Evolutionary conservation across 2,113 vertebrate genomes (phyloP).

Genomic region (Barbus barbus): DNA sequence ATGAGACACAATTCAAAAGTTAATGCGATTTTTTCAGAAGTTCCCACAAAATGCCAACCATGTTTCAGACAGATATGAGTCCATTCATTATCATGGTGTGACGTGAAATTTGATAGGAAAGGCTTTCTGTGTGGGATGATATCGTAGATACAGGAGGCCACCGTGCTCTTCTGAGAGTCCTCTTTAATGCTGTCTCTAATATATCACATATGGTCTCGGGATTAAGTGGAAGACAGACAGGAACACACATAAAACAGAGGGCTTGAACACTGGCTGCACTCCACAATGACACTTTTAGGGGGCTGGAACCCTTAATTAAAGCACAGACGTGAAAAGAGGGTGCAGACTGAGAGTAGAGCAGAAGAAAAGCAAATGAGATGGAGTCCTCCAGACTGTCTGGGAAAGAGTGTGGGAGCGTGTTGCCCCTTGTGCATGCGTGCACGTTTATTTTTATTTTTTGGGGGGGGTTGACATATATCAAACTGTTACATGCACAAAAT

Average conservation of each 20-base stretch:
- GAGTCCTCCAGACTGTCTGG: constrained; percentile 75
- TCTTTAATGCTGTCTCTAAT: constrained; percentile 56
- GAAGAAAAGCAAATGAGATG: constrained; percentile 71
- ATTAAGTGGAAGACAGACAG: constrained; percentile 64
- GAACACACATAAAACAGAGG: constrained; percentile 45
- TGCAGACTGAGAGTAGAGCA: constrained; percentile 64
- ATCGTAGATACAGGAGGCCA: constrained; percentile 63
- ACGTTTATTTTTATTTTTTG: too few species aligned
- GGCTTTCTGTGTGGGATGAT: constrained; percentile 61
- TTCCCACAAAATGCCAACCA: constrained; percentile 22
- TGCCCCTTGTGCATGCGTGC: constrained; percentile 55
- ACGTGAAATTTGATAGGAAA: constrained; percentile 45
- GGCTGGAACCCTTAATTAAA: constrained; percentile 77
- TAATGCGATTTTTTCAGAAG: not conserved
- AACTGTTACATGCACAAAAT: not conserved
- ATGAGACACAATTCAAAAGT: not conserved
- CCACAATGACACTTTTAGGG: constrained; percentile 64
- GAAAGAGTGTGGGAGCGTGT: constrained; percentile 75
- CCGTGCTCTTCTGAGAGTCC: constrained; percentile 60
- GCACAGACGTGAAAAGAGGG: constrained; percentile 70
- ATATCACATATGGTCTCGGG: constrained; percentile 67
- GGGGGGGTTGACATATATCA: not conserved
- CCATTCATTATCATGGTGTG: constrained; percentile 58
- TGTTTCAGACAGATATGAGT: not conserved
- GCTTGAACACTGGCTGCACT: constrained; percentile 51